A percentile compares a stretch with the other conserved stretches of the same genome.
Evolutionary conservation across 2,888 invertebrate species (phyloP).

Genomic region (Cataglyphis altisquamis): DNA sequence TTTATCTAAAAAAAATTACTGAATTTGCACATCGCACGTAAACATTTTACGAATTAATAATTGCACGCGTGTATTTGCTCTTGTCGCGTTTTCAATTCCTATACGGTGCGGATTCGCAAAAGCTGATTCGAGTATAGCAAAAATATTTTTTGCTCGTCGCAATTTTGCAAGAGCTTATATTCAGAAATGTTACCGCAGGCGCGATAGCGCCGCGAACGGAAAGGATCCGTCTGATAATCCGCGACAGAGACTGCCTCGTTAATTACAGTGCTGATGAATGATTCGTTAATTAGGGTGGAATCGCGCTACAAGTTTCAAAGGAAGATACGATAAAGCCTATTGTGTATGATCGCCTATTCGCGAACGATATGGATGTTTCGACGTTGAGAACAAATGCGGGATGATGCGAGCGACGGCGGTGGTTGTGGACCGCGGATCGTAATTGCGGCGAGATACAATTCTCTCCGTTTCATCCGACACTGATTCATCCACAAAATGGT

Average conservation of each 20-base stretch:
- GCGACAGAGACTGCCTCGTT: conserved; percentile 78
- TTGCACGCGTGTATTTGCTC: neutral
- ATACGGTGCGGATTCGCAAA: neutral
- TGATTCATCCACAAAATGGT: conserved; percentile 18
- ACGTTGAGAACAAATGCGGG: conserved; percentile 73
- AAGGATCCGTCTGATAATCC: conserved; percentile 76
- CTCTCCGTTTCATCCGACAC: conserved; percentile 22
- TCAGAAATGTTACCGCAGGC: conserved; percentile 67
- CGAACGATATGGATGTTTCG: conserved; percentile 76
- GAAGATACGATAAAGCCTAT: conserved; percentile 82
- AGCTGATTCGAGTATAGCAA: conserved; percentile 44
- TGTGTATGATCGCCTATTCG: conserved; percentile 81
- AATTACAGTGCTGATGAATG: conserved; percentile 83
- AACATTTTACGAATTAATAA: conserved; percentile 15
- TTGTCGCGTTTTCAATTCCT: conserved; percentile 5
- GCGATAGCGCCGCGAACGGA: conserved; percentile 66
- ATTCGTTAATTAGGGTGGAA: conserved; percentile 85
- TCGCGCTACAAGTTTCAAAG: conserved; percentile 80
- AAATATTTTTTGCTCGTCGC: conserved; percentile 59
- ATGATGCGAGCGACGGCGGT: conserved; percentile 62
- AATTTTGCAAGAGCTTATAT: conserved; percentile 51
- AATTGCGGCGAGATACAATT: conserved; percentile 75
- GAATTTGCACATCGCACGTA: neutral
- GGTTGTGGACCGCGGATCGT: conserved; percentile 72
- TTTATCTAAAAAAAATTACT: neutral